phyloP scores from a whole-genome alignment of 2,888 invertebrate genomes.

The Agrenia bidenticulata region DNA sequence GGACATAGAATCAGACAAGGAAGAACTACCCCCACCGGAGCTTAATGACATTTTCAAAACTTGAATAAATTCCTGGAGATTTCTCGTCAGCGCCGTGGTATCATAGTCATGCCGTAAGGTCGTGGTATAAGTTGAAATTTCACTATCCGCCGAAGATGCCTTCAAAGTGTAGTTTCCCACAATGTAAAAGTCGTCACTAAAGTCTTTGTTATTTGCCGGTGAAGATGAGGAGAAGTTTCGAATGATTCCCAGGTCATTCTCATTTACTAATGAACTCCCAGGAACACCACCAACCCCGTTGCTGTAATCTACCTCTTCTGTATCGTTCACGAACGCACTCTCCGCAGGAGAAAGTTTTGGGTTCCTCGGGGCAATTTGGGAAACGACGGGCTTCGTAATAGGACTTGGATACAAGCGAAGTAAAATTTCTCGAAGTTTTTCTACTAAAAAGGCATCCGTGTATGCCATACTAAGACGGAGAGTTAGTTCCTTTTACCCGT shows the following conservation, averaged over 20 bases:
- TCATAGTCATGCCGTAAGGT: no score
- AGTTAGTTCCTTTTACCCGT: no score
- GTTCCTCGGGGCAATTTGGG: neutral
- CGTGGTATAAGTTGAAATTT: neutral
- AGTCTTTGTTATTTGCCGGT: neutral
- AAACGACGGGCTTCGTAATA: conserved; percentile 17
- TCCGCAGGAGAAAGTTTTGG: neutral
- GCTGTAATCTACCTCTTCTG: neutral
- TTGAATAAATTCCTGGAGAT: conserved; percentile 48
- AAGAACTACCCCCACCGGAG: neutral
- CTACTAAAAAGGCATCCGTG: conserved; percentile 42
- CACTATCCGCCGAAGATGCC: neutral
- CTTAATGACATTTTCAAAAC: conserved; percentile 46
- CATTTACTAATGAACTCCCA: neutral
- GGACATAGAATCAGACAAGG: neutral
- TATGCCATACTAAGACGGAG: conserved; percentile 8
- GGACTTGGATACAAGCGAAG: conserved; percentile 36
- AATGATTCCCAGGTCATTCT: neutral
- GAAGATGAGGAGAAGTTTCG: neutral
- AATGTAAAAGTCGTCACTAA: neutral
- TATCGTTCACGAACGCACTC: neutral
- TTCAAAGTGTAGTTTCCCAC: neutral
- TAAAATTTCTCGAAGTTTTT: conserved; percentile 48
- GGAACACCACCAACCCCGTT: neutral
- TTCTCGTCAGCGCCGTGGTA: conserved; percentile 26